Percentiles rank a stretch among this genome's conserved stretches.
Conservation (phyloP, 2,797 vertebrate species). For the Lateolabrax maculatus region DNA sequence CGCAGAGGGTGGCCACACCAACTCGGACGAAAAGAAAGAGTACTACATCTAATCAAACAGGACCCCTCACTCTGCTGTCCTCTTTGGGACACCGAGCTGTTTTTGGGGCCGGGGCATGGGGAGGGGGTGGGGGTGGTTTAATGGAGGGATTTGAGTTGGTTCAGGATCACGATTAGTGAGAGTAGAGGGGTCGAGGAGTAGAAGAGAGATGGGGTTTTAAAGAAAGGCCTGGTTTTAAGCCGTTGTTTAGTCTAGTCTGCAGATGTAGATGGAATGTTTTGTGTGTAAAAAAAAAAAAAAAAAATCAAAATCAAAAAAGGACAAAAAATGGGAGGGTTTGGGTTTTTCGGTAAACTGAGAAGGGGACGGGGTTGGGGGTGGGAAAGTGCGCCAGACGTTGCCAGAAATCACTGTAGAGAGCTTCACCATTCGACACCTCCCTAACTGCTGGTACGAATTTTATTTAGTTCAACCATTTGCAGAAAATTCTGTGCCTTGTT, state of each 20-base stretch:
- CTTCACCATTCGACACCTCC: slow-evolving; percentile 96
- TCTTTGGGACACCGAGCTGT: slow-evolving; percentile 77
- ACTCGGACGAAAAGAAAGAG: slow-evolving; percentile 99
- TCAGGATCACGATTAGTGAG: slow-evolving; percentile 50
- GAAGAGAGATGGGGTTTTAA: slow-evolving; percentile 53
- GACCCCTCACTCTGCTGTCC: slow-evolving; percentile 79
- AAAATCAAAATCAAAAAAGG: slow-evolving; percentile 49
- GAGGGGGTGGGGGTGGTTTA: not conserved
- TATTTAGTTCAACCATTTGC: slow-evolving; percentile 94
- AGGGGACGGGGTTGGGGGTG: slow-evolving; percentile 55
- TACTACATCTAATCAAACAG: slow-evolving; percentile 95
- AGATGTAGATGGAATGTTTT: slow-evolving; percentile 83
- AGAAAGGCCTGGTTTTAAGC: slow-evolving; percentile 84
- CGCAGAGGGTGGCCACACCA: slow-evolving; percentile 98
- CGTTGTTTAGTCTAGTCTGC: slow-evolving; percentile 85
- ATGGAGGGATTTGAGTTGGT: slow-evolving; percentile 49
- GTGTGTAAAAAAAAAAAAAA: slow-evolving; percentile 73
- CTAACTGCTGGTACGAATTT: slow-evolving; percentile 89
- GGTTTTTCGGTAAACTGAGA: slow-evolving; percentile 61
- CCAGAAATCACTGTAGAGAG: slow-evolving; percentile 93
- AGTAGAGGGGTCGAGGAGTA: slow-evolving; percentile 38
- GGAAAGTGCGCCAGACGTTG: slow-evolving; percentile 85
- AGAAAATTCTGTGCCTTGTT: slow-evolving; percentile 99
- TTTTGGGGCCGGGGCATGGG: slow-evolving; percentile 45
- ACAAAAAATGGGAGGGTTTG: slow-evolving; percentile 37